Evolutionary conservation across 2,888 invertebrate genomes (phyloP).

Genomic region (Idaea dimidiata): DNA sequence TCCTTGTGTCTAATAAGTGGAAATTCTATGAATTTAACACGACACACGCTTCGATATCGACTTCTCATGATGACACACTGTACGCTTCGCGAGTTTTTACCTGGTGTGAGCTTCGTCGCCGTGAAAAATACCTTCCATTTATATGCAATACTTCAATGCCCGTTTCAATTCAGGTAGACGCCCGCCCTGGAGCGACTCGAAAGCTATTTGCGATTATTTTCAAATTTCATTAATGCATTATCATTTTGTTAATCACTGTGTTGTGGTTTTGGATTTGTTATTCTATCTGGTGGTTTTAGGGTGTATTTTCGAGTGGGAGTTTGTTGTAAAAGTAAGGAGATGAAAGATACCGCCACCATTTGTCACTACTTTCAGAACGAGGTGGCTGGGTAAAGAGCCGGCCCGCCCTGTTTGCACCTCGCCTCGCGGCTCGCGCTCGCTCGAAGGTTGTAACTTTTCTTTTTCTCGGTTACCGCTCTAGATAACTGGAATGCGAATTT

Average conservation of each 20-base stretch:
- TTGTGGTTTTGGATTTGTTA: constrained; percentile 25
- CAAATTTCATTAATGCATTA: constrained; percentile 74
- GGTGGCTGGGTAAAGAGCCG: constrained; percentile 65
- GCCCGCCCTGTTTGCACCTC: constrained; percentile 75
- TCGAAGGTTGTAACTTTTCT: constrained; percentile 38
- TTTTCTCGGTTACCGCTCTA: constrained; percentile 40
- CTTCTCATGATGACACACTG: constrained; percentile 13
- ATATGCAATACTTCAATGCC: constrained; percentile 49
- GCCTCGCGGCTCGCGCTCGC: constrained; percentile 26
- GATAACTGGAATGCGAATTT: constrained; percentile 61
- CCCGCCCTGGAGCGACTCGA: constrained; percentile 52
- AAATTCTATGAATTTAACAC: constrained; percentile 47
- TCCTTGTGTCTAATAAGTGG: constrained; percentile 37
- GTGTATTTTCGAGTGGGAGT: constrained; percentile 40
- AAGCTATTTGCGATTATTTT: constrained; percentile 76
- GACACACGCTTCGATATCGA: constrained; percentile 26
- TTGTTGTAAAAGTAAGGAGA: constrained; percentile 49
- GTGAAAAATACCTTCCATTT: constrained; percentile 38
- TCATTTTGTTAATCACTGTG: constrained; percentile 61
- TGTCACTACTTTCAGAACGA: constrained; percentile 76
- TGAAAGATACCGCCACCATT: constrained; percentile 77
- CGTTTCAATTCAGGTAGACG: constrained; percentile 59
- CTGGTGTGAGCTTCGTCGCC: constrained; percentile 17
- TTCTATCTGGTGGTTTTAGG: constrained; percentile 34
- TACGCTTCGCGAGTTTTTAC: constrained; percentile 19